Evolutionary conservation across 2,113 vertebrate genomes (phyloP).

Genomic region (Pelobates fuscus): DNA sequence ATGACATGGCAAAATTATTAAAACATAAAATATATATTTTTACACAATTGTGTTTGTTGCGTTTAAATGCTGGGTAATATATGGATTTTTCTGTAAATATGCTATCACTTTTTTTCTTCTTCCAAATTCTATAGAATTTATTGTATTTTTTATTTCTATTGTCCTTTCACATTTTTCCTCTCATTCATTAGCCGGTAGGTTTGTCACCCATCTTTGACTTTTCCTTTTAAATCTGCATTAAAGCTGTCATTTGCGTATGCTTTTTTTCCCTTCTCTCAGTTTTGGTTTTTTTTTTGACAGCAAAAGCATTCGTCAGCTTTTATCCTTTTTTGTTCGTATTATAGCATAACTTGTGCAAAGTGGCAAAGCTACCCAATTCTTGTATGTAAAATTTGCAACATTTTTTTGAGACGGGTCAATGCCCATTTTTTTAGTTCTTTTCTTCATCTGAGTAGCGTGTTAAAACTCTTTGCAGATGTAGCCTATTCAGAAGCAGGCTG

Average conservation of each 20-base stretch:
- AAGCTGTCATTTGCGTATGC: slow-evolving; percentile 80
- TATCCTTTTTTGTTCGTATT: slow-evolving; percentile 80
- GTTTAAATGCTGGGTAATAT: no score
- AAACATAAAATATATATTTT: no score
- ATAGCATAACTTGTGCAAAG: slow-evolving; percentile 88
- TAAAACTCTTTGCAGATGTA: slow-evolving; percentile 97
- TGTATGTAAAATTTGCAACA: slow-evolving; percentile 90
- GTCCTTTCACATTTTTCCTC: slow-evolving; percentile 70
- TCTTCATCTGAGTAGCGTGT: slow-evolving; percentile 86
- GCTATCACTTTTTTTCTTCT: slow-evolving; percentile 79
- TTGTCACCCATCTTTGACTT: slow-evolving; percentile 83
- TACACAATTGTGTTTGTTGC: no score
- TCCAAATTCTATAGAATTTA: slow-evolving; percentile 80
- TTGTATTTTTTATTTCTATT: slow-evolving; percentile 87
- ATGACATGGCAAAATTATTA: no score
- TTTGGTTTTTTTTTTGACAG: slow-evolving; percentile 83
- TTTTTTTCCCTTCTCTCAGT: slow-evolving; percentile 64
- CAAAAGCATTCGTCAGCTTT: slow-evolving; percentile 75
- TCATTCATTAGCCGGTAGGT: slow-evolving; percentile 82
- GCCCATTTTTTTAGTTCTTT: slow-evolving; percentile 89
- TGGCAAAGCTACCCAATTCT: slow-evolving; percentile 79
- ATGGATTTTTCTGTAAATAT: slow-evolving; percentile 77
- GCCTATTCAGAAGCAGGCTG: slow-evolving; percentile 93
- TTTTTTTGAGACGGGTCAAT: slow-evolving; percentile 97
- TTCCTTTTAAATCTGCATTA: slow-evolving; percentile 79